A percentile compares a stretch with the other conserved stretches of the same genome.
These are phyloP conservation scores for Montipora foliosa DNA, from an alignment of 64 coral and sea anemone species.

Conservation along the genomic window DNA sequence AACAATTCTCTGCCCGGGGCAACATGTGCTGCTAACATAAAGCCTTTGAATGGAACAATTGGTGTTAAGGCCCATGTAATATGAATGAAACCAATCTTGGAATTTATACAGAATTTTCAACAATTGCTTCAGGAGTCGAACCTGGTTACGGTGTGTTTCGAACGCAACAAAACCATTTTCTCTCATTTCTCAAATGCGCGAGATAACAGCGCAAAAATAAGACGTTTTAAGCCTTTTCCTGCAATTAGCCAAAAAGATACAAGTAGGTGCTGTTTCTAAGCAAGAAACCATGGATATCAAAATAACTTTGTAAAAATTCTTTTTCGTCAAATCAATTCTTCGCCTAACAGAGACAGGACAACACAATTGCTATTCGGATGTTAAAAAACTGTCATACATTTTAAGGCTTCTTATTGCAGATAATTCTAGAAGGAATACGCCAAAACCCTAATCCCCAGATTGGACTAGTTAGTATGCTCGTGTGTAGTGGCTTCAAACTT, in stretches of 20 bases:
- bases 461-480: not conserved
- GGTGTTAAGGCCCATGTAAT: conserved; percentile 8
- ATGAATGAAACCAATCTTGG: conserved; percentile 32
- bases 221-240: not conserved
- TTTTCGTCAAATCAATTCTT: not conserved
- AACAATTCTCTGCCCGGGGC: conserved; percentile 10
- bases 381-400: no score
- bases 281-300: conserved; percentile 54
- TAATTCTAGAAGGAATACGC: not conserved
- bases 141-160: conserved; percentile 23
- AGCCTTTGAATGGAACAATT: conserved; percentile 21
- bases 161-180: conserved; percentile 22
- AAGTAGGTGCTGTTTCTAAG: conserved; percentile 53
- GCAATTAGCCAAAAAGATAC: not conserved
- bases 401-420: not conserved
- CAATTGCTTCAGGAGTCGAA: conserved; percentile 49
- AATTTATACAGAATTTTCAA: conserved; percentile 16
- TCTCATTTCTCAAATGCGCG: not conserved
- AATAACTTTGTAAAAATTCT: conserved; percentile 32
- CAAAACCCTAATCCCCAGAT: not conserved
- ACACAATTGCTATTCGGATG: not conserved
- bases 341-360: not conserved
- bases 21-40: conserved; percentile 40
- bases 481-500: not conserved
- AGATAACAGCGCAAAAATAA: not conserved